Conservation (phyloP, 1,140 invertebrate species). For the Saxidomus purpurata region DNA sequence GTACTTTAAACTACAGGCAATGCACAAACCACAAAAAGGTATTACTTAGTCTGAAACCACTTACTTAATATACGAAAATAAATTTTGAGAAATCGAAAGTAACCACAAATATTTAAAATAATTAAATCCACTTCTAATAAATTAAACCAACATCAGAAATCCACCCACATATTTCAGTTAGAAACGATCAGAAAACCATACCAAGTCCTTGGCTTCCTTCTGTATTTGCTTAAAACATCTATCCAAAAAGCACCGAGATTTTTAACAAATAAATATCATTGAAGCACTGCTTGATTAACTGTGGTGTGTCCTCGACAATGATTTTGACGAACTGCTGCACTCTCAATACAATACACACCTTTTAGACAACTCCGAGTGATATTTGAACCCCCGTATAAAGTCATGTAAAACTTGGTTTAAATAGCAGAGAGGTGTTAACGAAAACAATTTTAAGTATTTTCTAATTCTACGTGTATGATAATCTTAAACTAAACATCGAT, state of each 20-base stretch:
- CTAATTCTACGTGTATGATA: constrained; percentile 27
- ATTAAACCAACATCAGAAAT: too few relatives aligned
- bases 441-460: constrained; percentile 55
- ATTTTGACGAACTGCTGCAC: not conserved
- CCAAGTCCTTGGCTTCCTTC: too few relatives aligned
- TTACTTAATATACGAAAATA: too few relatives aligned
- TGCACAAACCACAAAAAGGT: too few relatives aligned
- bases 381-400: constrained; percentile 25
- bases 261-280: not conserved
- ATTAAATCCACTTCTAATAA: too few relatives aligned
- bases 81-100: too few relatives aligned
- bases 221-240: too few relatives aligned
- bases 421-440: constrained; percentile 10
- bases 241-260: not conserved
- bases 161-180: too few relatives aligned
- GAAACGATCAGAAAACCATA: too few relatives aligned
- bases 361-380: constrained; percentile 30
- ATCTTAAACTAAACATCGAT: constrained; percentile 61
- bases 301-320: not conserved
- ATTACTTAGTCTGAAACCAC: too few relatives aligned
- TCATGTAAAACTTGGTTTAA: not conserved
- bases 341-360: constrained; percentile 22
- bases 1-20: too few relatives aligned
- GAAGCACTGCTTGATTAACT: not conserved
- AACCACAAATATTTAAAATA: too few relatives aligned